Conservation (phyloP, 2,888 invertebrate species). For the Pristionchus exspectatus region DNA sequence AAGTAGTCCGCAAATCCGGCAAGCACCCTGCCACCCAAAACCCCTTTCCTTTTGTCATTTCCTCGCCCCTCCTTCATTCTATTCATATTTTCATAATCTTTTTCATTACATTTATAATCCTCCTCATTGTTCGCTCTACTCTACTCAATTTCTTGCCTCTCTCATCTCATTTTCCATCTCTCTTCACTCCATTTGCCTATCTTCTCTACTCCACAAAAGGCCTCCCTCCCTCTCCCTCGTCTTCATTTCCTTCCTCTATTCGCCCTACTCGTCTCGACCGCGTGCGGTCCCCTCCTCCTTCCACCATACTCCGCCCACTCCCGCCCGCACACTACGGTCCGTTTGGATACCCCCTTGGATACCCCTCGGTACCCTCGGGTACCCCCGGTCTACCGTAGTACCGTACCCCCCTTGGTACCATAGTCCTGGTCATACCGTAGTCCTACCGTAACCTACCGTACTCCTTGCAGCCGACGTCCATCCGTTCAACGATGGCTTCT, state of each 20-base stretch:
- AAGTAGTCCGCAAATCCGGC: conserved; percentile 48
- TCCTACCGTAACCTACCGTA: background rate
- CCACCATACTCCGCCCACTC: conserved; percentile 21
- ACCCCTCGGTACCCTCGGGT: background rate
- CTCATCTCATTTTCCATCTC: conserved; percentile 8
- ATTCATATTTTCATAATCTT: background rate
- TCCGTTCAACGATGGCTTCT: conserved; percentile 38
- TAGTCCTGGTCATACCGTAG: background rate
- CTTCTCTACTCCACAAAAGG: background rate
- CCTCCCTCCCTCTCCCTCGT: background rate
- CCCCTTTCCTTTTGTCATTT: background rate
- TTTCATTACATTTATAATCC: background rate
- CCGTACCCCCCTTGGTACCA: background rate
- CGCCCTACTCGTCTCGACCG: conserved; percentile 34
- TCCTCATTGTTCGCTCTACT: background rate
- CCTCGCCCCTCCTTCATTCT: background rate
- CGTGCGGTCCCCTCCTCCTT: background rate
- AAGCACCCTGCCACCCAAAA: background rate
- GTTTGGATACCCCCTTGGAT: background rate
- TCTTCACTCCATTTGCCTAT: background rate
- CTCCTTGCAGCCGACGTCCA: conserved; percentile 13
- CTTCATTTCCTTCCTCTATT: conserved; percentile 3
- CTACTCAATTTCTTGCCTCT: background rate
- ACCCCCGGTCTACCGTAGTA: background rate
- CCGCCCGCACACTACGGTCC: background rate